Evolutionary conservation across 2,113 vertebrate genomes (phyloP).

Genomic region (Sebastes fasciatus): DNA sequence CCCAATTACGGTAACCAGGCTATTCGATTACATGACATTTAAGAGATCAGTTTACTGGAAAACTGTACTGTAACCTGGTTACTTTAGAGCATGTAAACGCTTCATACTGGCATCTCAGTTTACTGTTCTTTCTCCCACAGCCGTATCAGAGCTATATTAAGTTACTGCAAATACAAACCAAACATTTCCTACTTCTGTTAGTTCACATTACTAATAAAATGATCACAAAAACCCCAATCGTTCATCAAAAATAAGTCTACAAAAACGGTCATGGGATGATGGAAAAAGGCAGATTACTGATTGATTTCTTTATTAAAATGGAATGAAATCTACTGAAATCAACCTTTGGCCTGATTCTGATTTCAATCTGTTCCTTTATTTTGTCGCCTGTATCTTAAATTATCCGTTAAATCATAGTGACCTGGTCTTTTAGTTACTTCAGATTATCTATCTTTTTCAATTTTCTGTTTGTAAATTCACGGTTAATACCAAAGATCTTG

Average conservation of each 20-base stretch:
- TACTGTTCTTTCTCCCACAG: not conserved
- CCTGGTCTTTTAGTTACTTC: not conserved
- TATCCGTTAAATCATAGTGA: not conserved
- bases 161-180: constrained; percentile 9
- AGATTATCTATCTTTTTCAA: not conserved
- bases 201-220: not conserved
- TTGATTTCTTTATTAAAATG: not conserved
- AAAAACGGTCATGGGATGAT: not conserved
- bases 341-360: not conserved
- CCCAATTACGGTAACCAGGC: not conserved
- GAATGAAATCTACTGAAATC: not conserved
- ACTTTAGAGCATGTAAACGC: not conserved
- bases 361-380: not conserved
- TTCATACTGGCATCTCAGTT: not conserved
- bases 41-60: not conserved
- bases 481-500: constrained; percentile 5
- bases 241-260: not conserved
- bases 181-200: not conserved
- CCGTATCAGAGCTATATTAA: not conserved
- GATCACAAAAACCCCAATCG: not conserved
- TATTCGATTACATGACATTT: not conserved
- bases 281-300: not conserved
- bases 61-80: not conserved
- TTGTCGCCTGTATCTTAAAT: not conserved
- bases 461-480: constrained; percentile 4